A percentile compares a stretch with the other conserved stretches of the same genome.
phyloP scores from a whole-genome alignment of 1,140 invertebrate genomes.

The Zaprionus inermis region DNA sequence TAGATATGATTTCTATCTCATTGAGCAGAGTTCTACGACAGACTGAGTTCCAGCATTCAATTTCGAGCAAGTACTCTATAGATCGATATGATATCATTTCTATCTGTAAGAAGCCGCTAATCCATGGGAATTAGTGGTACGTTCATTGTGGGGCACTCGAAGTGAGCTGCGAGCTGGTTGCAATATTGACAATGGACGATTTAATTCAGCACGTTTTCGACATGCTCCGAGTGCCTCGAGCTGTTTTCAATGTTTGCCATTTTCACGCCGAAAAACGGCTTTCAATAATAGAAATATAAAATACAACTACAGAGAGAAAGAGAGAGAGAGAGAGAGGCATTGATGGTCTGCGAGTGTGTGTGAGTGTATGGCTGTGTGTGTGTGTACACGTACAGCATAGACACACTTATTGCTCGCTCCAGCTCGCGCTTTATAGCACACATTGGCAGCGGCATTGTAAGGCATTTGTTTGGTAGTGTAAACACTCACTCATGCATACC shows the following conservation, averaged over 20 bases:
- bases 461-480: slow-evolving; percentile 59
- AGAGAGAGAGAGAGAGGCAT: not conserved
- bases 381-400: slow-evolving; percentile 18
- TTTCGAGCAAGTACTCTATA: too few relatives aligned
- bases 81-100: not conserved
- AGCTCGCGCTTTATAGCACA: slow-evolving; percentile 36
- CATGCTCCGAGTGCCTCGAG: not conserved
- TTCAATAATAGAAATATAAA: slow-evolving; percentile 56
- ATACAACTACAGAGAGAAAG: not conserved
- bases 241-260: slow-evolving; percentile 29
- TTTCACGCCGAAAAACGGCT: slow-evolving; percentile 43
- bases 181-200: slow-evolving; percentile 11
- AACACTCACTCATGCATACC: slow-evolving; percentile 52
- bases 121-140: not conserved
- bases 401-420: slow-evolving; percentile 24
- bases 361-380: slow-evolving; percentile 13
- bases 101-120: not conserved
- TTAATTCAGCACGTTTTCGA: slow-evolving; percentile 20
- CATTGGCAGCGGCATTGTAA: slow-evolving; percentile 40
- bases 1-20: too few relatives aligned
- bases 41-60: too few relatives aligned
- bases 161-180: not conserved
- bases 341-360: not conserved
- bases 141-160: not conserved
- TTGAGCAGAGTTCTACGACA: too few relatives aligned